Percentiles rank a stretch among this genome's conserved stretches.
phyloP scores from a whole-genome alignment of 2,113 vertebrate species.

The Tetrax tetrax region DNA sequence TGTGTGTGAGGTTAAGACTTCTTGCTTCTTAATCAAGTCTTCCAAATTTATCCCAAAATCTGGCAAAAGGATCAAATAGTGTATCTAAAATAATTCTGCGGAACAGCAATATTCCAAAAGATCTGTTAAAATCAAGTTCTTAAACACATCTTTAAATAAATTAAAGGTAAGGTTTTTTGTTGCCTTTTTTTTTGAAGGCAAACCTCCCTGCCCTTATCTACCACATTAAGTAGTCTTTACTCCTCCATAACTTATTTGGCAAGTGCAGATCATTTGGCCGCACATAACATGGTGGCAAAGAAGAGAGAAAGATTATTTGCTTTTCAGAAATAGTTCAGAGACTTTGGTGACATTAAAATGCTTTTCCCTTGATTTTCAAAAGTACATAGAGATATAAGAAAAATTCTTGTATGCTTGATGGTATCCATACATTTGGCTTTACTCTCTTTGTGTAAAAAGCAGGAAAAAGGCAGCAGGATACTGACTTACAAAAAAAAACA shows the following conservation, averaged over 20 bases:
- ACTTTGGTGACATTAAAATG: not conserved
- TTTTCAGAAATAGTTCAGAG: not conserved
- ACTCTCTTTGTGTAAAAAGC: not conserved
- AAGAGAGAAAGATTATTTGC: not conserved
- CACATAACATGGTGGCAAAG: not conserved
- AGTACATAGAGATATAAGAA: not conserved
- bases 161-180: accelerated
- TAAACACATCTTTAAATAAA: not conserved
- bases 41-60: not conserved
- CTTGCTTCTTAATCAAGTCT: not conserved
- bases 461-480: not conserved
- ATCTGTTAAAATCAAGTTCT: not conserved
- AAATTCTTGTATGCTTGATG: not conserved
- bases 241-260: not conserved
- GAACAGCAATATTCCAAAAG: not conserved
- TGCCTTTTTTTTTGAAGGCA: not conserved
- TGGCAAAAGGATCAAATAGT: not conserved
- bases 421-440: not conserved
- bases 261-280: not conserved
- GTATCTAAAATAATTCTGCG: not conserved
- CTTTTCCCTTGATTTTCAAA: not conserved
- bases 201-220: not conserved
- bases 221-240: not conserved
- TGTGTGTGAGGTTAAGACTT: not conserved
- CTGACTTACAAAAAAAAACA: not conserved